Base-by-base conservation (phyloP, 2,888 invertebrate genomes). In the Zeuzera pyrina region DNA sequence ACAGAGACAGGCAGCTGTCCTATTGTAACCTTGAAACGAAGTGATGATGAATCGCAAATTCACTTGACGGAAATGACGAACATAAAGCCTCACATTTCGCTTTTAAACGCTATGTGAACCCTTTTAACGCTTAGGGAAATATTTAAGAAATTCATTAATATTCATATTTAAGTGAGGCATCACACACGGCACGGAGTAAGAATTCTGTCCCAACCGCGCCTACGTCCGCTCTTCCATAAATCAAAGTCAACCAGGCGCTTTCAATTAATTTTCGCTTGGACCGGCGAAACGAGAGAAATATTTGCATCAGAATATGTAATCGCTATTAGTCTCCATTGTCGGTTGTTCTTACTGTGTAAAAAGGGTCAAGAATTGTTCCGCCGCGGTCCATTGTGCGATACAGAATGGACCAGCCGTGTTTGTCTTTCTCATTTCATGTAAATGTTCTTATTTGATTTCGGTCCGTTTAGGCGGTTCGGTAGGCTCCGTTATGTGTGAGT, bases 381-480 rank as follows among this genome's bases (percentile, higher is more conserved):
- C 35, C 19, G 45, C n/a, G 34, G 33, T 29, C 63, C 52, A 73
- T 76, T 76, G 73, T 77, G 47, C 49, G 50, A 49, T 54, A 59
- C 52, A 54, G 45, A 53, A 54, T 50, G 45, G 45, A 25, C 37
- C 34, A 34, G 12, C 36, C 32, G 21, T 78, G 70, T 79, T 78
- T 78, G 68, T 73, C 65, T 77, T 72, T 63, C 54, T 57, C 59
- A 59, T 60, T 68, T 53, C 44, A 57, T 46, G 48, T 49, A 49
- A 57, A 53, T 57, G 72, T 59, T 67, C 72, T 71, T 73, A 73
- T 77, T 77, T 77, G 73, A 68, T 71, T 72, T 71, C 45, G 57
- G 56, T 50, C 52, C 57, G 56, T 61, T 62, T 61, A n/a, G n/a
- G n/a, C n/a, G n/a, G n/a, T n/a, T 53, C 53, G 49, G 47, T 39